Percentiles rank a stretch among this genome's conserved stretches.
phyloP scores from a whole-genome alignment of 1,140 invertebrate genomes.

The Atta texana region DNA sequence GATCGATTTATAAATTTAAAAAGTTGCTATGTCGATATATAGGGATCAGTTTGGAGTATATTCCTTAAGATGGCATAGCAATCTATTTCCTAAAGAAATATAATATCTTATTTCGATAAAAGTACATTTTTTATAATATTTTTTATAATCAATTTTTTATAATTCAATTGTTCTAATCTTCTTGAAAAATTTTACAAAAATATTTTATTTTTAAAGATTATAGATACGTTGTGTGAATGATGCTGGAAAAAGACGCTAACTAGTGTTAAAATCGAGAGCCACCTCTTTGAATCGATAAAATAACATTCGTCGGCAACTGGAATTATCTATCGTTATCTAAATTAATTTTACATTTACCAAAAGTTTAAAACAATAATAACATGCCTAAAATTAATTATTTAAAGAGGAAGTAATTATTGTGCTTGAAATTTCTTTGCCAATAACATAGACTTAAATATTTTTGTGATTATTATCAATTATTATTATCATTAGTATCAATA shows the following conservation, averaged over 20 bases:
- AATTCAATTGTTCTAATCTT: not conserved
- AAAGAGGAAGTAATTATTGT: no score
- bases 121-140: not conserved
- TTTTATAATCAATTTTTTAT: not conserved
- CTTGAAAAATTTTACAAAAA: not conserved
- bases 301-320: slow-evolving; percentile 37
- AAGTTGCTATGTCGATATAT: slow-evolving; percentile 11
- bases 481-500: not conserved
- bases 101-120: not conserved
- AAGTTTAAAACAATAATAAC: not conserved
- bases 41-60: not conserved
- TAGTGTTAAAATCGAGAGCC: slow-evolving; percentile 8
- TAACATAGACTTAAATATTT: not conserved
- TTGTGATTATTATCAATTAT: not conserved
- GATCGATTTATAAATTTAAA: not conserved
- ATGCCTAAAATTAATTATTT: not conserved
- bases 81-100: not conserved
- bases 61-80: slow-evolving; percentile 37
- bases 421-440: not conserved
- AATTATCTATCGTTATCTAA: not conserved
- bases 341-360: not conserved
- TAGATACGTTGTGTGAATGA: not conserved
- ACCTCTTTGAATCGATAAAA: slow-evolving; percentile 33
- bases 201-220: not conserved
- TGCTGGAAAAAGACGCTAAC: slow-evolving; percentile 35